phyloP scores from a whole-genome alignment of 1,140 invertebrate genomes.

The Cotesia vestalis region DNA sequence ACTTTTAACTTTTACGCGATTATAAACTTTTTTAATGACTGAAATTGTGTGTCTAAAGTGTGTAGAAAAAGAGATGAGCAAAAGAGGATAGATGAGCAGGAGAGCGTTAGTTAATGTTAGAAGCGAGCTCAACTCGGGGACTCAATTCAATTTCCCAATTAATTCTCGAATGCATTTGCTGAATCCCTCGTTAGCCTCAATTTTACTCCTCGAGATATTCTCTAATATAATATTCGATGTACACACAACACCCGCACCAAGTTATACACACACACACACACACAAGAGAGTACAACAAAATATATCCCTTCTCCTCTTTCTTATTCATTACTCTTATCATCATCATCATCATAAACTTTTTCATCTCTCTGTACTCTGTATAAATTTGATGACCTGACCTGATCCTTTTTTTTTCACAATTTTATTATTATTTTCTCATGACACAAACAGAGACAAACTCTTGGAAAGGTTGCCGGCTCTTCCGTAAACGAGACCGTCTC shows the following conservation, averaged over 20 bases:
- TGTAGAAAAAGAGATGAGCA: background rate
- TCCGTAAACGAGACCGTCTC: background rate
- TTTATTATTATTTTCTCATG: no score
- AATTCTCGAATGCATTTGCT: conserved; percentile 26
- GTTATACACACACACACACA: no score
- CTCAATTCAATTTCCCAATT: conserved; percentile 28
- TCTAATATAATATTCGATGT: conserved; percentile 21
- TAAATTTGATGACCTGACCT: no score
- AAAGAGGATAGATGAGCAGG: no score
- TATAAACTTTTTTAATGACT: conserved; percentile 14
- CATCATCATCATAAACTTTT: no score
- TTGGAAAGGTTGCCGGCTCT: background rate
- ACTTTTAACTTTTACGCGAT: conserved; percentile 7
- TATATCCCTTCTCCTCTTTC: no score
- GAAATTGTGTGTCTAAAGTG: conserved; percentile 7
- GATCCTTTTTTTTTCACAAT: no score
- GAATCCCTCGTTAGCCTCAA: conserved; percentile 28
- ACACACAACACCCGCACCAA: background rate
- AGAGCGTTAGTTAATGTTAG: conserved; percentile 18
- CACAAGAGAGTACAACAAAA: no score
- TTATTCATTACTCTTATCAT: no score
- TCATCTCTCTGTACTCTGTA: no score
- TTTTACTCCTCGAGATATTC: conserved; percentile 28
- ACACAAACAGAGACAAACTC: no score
- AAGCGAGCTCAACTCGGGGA: conserved; percentile 10